Base-by-base conservation (phyloP, 2,113 vertebrate species). In the Syngnathus scovelli region DNA sequence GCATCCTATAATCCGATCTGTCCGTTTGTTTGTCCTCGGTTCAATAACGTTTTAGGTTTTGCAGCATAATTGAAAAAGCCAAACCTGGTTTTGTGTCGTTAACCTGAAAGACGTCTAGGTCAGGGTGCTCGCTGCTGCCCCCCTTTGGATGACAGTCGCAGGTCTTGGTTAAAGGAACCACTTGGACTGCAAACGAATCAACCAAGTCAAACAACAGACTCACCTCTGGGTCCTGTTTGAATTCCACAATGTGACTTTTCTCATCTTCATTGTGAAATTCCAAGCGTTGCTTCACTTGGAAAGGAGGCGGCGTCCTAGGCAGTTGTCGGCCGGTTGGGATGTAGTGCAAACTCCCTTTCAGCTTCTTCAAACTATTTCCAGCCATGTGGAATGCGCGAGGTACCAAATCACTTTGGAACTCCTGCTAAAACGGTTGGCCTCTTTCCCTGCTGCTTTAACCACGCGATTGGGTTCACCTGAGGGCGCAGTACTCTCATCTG, bases 311-410 rank as follows among this genome's bases (percentile, higher is more conserved):
- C 0, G 81, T 84, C 11, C 86, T 73, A 21, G 46, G 78, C 1
- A 88, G 78, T 67, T 85, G 83, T 0, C 38, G 68, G 0, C 79
- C 81, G 0, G 63, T 58, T 0, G 77, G 81, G 54, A 86, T 81
- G 11, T 0, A 44, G 15, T 1, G 4, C 1, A 7, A 3, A 2
- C n/a, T 21, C 1, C 13, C 7, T 3, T 1, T 44, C 18, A 38
- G 5, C 0, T 38, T 13, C 6, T 68, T 23, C 4, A 44, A 15
- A 15, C 5, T 4, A 27, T 18, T 46, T 9, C 10, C 37, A 0
- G 64, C 60, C 76, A 75, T 72, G 43, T 15, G 7, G 12, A 5
- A 23, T 0, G 5, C 11, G 39, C n/a, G 1, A 27, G 6, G 5
- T 23, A 23, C 13, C 21, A 61, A 43, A 6, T 11, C 27, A 2